Evolutionary conservation across 2,888 invertebrate species (phyloP).

Genomic region (Lasioglossum figueresi): DNA sequence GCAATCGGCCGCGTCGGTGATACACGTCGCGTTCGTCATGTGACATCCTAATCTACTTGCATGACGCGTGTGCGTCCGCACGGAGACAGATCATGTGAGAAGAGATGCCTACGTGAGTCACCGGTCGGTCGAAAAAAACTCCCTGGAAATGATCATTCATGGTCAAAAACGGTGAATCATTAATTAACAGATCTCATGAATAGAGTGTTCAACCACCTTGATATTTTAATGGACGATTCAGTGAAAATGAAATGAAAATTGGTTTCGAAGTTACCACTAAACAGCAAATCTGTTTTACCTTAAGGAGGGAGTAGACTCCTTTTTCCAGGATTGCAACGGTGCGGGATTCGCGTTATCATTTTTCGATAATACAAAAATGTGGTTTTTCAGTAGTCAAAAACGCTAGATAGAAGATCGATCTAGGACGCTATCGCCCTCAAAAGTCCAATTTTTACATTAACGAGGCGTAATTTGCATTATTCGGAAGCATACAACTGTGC

Average conservation of each 20-base stretch:
- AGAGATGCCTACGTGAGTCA: constrained; percentile 29
- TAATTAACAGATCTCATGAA: background rate
- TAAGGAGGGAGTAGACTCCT: too few relatives aligned
- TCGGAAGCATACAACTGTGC: too few relatives aligned
- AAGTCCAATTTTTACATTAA: too few relatives aligned
- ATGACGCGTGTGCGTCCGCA: constrained; percentile 3
- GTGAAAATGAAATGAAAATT: background rate
- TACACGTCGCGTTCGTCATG: constrained; percentile 12
- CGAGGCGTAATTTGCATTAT: too few relatives aligned
- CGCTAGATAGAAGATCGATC: too few relatives aligned
- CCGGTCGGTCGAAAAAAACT: background rate
- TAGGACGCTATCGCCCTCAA: too few relatives aligned
- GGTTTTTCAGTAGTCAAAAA: too few relatives aligned
- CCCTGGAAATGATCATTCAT: background rate
- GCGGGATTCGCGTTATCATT: too few relatives aligned
- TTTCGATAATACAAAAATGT: too few relatives aligned
- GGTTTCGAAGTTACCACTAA: too few relatives aligned
- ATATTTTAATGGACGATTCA: background rate
- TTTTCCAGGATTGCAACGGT: too few relatives aligned
- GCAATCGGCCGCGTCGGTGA: background rate
- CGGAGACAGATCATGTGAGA: constrained; percentile 27
- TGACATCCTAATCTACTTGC: constrained; percentile 42
- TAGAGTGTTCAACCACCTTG: background rate
- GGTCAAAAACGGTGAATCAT: background rate
- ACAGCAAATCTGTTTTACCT: too few relatives aligned